Evolutionary conservation across 2,113 vertebrate genomes (phyloP).

Genomic region (Tachysurus fulvidraco): DNA sequence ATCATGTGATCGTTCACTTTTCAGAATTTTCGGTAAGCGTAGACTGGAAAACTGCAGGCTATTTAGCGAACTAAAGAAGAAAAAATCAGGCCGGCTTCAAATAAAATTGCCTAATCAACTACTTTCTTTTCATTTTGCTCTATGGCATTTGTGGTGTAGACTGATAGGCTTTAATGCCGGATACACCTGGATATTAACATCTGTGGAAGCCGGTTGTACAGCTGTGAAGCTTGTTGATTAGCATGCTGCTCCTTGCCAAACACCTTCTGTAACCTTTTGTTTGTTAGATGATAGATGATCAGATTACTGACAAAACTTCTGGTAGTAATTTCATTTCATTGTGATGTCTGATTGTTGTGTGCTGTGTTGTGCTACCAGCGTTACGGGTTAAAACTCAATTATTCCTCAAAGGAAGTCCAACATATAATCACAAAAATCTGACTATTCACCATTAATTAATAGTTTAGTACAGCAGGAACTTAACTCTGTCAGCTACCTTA

Average conservation of each 20-base stretch:
- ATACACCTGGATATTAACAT: slow-evolving; percentile 32
- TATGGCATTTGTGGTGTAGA: slow-evolving; percentile 13
- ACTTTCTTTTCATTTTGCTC: background rate
- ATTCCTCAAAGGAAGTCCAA: slow-evolving; percentile 1
- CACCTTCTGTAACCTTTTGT: slow-evolving; percentile 26
- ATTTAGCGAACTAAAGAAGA: background rate
- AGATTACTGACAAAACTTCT: slow-evolving; percentile 36
- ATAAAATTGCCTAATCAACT: slow-evolving; percentile 31
- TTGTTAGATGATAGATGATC: slow-evolving; percentile 25
- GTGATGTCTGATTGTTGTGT: slow-evolving; percentile 23
- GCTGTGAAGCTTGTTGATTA: slow-evolving; percentile 38
- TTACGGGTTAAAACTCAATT: background rate
- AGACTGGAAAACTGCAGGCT: background rate
- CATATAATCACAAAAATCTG: background rate
- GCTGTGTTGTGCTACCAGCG: background rate
- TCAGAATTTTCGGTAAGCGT: background rate
- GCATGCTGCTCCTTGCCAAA: slow-evolving; percentile 9
- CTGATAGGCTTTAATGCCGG: slow-evolving; percentile 18
- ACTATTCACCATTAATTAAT: background rate
- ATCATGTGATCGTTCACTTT: background rate
- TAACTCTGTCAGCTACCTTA: background rate
- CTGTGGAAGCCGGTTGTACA: slow-evolving; percentile 18
- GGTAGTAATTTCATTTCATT: slow-evolving; percentile 34
- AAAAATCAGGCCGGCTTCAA: background rate
- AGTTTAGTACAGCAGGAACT: background rate